phyloP scores from a whole-genome alignment of 2,888 invertebrate genomes.

The Scelioninae gen. 1 region DNA sequence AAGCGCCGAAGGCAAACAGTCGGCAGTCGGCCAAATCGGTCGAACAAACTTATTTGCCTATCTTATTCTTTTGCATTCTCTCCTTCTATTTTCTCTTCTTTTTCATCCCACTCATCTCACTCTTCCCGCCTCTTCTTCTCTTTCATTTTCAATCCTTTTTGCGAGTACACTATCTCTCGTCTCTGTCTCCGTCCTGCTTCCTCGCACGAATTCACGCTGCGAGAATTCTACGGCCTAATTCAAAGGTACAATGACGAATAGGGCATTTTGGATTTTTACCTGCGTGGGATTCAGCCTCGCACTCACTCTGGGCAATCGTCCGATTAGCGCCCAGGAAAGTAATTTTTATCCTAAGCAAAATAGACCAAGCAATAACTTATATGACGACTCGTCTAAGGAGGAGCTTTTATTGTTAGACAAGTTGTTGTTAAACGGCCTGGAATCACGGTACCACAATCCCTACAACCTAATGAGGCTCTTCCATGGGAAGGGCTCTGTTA shows the following conservation, averaged over 20 bases:
- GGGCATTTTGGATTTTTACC: slow-evolving; percentile 81
- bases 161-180: slow-evolving; percentile 31
- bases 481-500: slow-evolving; percentile 29
- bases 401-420: slow-evolving; percentile 55
- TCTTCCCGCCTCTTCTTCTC: slow-evolving; percentile 7
- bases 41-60: slow-evolving; percentile 48
- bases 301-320: slow-evolving; percentile 79
- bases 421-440: slow-evolving; percentile 55
- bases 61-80: slow-evolving; percentile 36
- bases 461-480: slow-evolving; percentile 38
- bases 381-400: slow-evolving; percentile 50
- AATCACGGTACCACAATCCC: slow-evolving; percentile 46
- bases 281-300: slow-evolving; percentile 82
- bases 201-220: slow-evolving; percentile 36
- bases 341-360: slow-evolving; percentile 49
- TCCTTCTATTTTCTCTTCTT: slow-evolving; percentile 19
- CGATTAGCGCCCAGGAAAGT: slow-evolving; percentile 73
- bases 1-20: slow-evolving; percentile 41
- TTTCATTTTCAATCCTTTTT: slow-evolving; percentile 5
- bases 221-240: slow-evolving; percentile 60
- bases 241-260: slow-evolving; percentile 79
- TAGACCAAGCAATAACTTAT: slow-evolving; percentile 55
- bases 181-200: slow-evolving; percentile 48
- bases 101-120: background rate
- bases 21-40: slow-evolving; percentile 63